A percentile compares a stretch with the other conserved stretches of the same genome.
These are phyloP conservation scores for Oryzias curvinotus DNA, from an alignment of 2,113 vertebrate species.

Conservation along the genomic window DNA sequence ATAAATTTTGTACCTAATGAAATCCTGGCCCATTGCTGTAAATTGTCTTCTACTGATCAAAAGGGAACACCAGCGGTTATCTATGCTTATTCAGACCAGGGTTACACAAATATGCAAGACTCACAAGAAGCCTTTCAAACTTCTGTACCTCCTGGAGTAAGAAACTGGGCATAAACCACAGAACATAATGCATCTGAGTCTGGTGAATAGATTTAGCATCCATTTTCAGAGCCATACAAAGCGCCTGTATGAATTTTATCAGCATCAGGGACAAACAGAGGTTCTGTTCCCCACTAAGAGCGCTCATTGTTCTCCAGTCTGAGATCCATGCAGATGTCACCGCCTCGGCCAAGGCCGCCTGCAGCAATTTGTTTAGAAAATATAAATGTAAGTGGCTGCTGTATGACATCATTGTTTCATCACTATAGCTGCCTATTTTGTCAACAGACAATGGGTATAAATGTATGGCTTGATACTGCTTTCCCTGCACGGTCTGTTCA, in stretches of 20 bases:
- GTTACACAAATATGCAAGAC: constrained; percentile 37
- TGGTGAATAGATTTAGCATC: constrained; percentile 72
- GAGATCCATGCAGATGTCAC: constrained; percentile 70
- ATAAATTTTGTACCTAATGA: too few species aligned
- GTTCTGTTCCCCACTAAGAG: constrained; percentile 71
- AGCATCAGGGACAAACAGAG: constrained; percentile 74
- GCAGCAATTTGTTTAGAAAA: constrained; percentile 61
- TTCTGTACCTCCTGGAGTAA: constrained; percentile 55
- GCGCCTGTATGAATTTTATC: constrained; percentile 75
- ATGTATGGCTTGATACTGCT: constrained; percentile 67
- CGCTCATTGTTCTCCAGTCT: constrained; percentile 67
- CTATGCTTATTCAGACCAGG: constrained; percentile 63
- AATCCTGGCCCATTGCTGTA: too few species aligned
- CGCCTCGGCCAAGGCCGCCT: constrained; percentile 53
- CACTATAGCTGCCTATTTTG: constrained; percentile 65
- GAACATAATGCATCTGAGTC: constrained; percentile 67
- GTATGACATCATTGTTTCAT: constrained; percentile 70
- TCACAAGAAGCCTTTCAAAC: constrained; percentile 58
- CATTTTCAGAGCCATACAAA: constrained; percentile 68
- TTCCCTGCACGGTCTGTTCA: constrained; percentile 22
- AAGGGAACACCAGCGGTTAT: constrained; percentile 63
- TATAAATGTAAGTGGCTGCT: constrained; percentile 66
- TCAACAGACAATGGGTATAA: constrained; percentile 65
- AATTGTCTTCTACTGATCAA: constrained; percentile 47
- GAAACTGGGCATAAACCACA: constrained; percentile 49